A percentile compares a stretch with the other conserved stretches of the same genome.
These are phyloP conservation scores for Chymomyza costata DNA, from an alignment of 1,140 invertebrate genomes.

Conservation along the genomic window DNA sequence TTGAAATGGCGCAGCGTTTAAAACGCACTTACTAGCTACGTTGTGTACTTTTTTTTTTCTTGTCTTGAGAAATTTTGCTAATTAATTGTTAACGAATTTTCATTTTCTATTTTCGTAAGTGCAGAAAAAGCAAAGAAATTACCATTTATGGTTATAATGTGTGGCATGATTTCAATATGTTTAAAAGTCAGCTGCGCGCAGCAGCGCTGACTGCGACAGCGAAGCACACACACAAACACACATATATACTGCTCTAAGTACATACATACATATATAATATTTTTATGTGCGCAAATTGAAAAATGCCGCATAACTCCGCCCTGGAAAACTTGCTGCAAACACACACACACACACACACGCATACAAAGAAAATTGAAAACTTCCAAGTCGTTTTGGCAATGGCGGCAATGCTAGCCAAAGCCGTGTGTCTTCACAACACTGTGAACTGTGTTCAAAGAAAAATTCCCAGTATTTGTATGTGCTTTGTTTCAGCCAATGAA, in stretches of 20 bases:
- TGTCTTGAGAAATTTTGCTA: slow-evolving; percentile 22
- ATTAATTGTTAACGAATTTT: slow-evolving; percentile 69
- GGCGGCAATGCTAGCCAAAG: slow-evolving; percentile 27
- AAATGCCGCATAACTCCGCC: slow-evolving; percentile 74
- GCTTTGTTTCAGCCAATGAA: slow-evolving; percentile 49
- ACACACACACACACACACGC: slow-evolving; percentile 9
- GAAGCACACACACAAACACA: slow-evolving; percentile 4
- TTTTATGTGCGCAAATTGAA: slow-evolving; percentile 74
- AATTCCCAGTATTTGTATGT: slow-evolving; percentile 59
- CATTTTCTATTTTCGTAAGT: slow-evolving; percentile 64
- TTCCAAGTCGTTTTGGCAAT: slow-evolving; percentile 65
- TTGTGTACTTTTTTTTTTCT: no score
- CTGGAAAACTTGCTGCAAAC: slow-evolving; percentile 44
- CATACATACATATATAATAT: slow-evolving; percentile 54
- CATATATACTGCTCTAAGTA: background rate
- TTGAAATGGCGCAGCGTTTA: slow-evolving; percentile 27
- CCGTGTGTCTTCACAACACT: background rate
- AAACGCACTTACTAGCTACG: slow-evolving; percentile 9
- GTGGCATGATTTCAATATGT: no score
- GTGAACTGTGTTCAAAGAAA: no score
- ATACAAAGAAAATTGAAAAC: slow-evolving; percentile 65
- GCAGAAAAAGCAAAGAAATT: slow-evolving; percentile 52
- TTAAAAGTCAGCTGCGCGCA: slow-evolving; percentile 10
- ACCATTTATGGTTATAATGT: slow-evolving; percentile 57
- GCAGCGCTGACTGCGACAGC: slow-evolving; percentile 14